These are phyloP conservation scores for Podilymbus podiceps DNA, from an alignment of 2,113 vertebrate genomes.

Conservation along the genomic window DNA sequence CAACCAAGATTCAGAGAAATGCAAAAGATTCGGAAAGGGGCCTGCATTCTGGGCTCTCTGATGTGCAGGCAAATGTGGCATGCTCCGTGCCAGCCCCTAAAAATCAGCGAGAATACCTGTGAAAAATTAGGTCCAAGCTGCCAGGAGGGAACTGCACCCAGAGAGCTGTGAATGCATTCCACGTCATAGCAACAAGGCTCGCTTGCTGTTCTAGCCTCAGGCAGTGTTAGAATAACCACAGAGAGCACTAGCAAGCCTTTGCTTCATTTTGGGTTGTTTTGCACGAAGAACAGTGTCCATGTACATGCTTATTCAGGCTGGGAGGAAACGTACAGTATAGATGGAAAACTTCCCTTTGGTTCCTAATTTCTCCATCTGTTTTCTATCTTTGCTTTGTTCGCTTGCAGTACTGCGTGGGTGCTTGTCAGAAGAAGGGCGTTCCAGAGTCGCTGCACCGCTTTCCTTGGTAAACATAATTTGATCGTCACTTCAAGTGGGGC, in stretches of 20 bases:
- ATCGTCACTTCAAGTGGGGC: constrained; percentile 25
- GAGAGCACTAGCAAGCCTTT: not conserved
- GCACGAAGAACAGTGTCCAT: not conserved
- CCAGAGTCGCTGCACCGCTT: not conserved
- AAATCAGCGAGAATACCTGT: fast-evolving
- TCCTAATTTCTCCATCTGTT: constrained; percentile 28
- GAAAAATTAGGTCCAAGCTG: not conserved
- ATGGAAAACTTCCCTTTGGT: not conserved
- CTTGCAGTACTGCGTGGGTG: constrained; percentile 20
- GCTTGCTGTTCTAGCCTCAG: not conserved
- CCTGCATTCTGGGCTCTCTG: fast-evolving
- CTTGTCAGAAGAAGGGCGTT: not conserved
- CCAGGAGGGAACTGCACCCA: not conserved
- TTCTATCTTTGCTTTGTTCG: not conserved
- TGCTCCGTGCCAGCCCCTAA: not conserved
- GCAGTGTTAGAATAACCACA: not conserved
- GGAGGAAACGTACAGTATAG: not conserved
- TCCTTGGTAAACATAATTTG: not conserved
- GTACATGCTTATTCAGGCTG: not conserved
- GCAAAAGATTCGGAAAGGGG: fast-evolving
- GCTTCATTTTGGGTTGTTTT: not conserved
- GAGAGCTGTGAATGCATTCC: not conserved
- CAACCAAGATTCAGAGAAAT: not conserved
- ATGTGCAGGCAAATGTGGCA: not conserved
- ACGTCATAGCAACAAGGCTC: fast-evolving